Conservation (phyloP, 2,113 vertebrate species). For the human region DNA sequence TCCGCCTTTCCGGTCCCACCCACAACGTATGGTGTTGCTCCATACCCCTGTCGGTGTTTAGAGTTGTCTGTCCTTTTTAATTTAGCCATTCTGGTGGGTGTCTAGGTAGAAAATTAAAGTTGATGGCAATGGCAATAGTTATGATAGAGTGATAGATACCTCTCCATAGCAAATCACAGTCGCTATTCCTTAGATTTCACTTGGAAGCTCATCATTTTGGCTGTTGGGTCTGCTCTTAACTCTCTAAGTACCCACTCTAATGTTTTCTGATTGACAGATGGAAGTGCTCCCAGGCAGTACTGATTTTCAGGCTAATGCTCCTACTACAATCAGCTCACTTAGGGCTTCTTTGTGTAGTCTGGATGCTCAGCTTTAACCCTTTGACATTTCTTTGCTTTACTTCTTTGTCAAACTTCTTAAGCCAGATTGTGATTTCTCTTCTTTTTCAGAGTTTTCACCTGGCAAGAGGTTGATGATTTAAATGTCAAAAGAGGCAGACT, state of each 20-base stretch:
- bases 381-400: not conserved
- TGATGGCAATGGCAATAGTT: not conserved
- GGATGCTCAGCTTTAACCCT: slow-evolving; percentile 4
- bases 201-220: not conserved
- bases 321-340: slow-evolving; percentile 8
- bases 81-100: not conserved
- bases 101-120: not conserved
- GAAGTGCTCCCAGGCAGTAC: not conserved
- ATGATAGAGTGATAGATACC: not conserved
- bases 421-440: not conserved
- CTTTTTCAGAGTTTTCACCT: not conserved
- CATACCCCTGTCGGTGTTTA: not conserved
- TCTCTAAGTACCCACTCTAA: not conserved
- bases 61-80: not conserved
- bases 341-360: slow-evolving; percentile 42
- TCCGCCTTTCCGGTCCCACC: too few species aligned
- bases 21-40: not conserved
- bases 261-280: slow-evolving; percentile 62
- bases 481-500: slow-evolving; percentile 40
- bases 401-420: slow-evolving; percentile 44
- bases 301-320: not conserved
- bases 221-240: not conserved
- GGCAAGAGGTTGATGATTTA: not conserved
- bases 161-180: not conserved
- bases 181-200: not conserved